Conservation (phyloP, 2,113 vertebrate genomes). For the Lasiurus borealis region DNA sequence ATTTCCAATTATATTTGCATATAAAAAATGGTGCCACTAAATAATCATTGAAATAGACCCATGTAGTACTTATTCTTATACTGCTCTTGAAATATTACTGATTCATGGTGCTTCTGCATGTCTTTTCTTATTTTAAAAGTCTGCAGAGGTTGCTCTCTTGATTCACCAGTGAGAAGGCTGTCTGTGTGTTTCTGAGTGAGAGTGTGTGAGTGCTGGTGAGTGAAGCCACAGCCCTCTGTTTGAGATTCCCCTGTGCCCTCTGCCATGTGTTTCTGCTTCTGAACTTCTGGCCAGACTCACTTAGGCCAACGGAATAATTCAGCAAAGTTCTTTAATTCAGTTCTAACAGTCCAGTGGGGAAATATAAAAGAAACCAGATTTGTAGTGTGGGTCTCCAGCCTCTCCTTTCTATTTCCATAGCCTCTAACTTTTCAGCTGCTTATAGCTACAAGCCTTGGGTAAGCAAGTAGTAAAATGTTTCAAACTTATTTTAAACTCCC, state of each 20-base stretch:
- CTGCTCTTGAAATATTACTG: not conserved
- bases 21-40: not conserved
- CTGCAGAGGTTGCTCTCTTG: not conserved
- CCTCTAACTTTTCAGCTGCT: constrained; percentile 54
- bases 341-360: constrained; percentile 78
- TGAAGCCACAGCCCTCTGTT: constrained; percentile 29
- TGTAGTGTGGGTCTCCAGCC: constrained; percentile 49
- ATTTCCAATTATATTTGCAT: not conserved
- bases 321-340: constrained; percentile 81
- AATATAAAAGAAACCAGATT: constrained; percentile 80
- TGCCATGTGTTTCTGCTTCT: constrained; percentile 75
- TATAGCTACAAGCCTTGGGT: not conserved
- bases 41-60: constrained; percentile 10
- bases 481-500: not conserved
- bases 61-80: constrained; percentile 22
- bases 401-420: constrained; percentile 41
- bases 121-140: constrained; percentile 39
- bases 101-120: not conserved
- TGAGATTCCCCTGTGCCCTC: constrained; percentile 26
- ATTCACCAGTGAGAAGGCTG: not conserved
- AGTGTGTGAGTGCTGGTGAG: not conserved
- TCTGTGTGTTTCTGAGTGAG: not conserved
- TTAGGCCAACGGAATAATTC: constrained; percentile 74
- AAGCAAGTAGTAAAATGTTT: not conserved
- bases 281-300: constrained; percentile 72